Conservation (phyloP, 1,140 invertebrate species). For the Calycopis cecrops region DNA sequence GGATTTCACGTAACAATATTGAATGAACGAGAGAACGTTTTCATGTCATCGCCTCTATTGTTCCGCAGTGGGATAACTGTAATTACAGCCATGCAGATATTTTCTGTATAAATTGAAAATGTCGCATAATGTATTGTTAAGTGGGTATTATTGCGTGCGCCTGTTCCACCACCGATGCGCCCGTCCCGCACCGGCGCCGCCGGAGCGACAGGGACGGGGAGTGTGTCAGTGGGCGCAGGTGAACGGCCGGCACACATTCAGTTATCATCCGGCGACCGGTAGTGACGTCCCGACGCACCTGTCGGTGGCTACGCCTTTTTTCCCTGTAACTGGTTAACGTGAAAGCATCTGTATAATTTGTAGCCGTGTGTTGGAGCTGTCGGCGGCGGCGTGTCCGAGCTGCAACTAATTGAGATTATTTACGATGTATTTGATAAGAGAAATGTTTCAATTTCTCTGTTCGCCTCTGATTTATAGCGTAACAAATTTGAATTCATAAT, state of each 20-base stretch:
- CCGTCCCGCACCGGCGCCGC: slow-evolving; percentile 27
- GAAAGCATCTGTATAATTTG: slow-evolving; percentile 30
- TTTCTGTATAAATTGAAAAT: slow-evolving; percentile 52
- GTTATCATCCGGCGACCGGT: slow-evolving; percentile 61
- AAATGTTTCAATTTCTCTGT: too few relatives aligned
- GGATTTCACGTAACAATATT: slow-evolving; percentile 31
- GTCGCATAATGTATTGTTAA: slow-evolving; percentile 48
- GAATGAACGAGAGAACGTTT: slow-evolving; percentile 32
- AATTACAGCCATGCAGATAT: slow-evolving; percentile 43
- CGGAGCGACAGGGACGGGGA: slow-evolving; percentile 41
- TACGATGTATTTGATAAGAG: too few relatives aligned
- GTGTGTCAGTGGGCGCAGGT: slow-evolving; percentile 61
- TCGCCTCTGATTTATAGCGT: too few relatives aligned
- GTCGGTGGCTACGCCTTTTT: slow-evolving; percentile 37
- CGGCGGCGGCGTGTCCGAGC: not conserved
- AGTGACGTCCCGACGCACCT: slow-evolving; percentile 58
- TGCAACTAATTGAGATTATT: too few relatives aligned
- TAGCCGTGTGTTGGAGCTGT: slow-evolving; percentile 17
- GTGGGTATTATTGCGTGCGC: slow-evolving; percentile 44
- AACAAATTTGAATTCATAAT: too few relatives aligned
- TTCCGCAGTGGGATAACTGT: slow-evolving; percentile 44
- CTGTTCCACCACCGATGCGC: slow-evolving; percentile 33
- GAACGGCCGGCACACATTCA: slow-evolving; percentile 68
- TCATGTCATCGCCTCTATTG: slow-evolving; percentile 38
- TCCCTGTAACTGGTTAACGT: slow-evolving; percentile 29